These are phyloP conservation scores for Fistularia commersonii DNA, from an alignment of 2,797 vertebrate species.

Conservation along the genomic window DNA sequence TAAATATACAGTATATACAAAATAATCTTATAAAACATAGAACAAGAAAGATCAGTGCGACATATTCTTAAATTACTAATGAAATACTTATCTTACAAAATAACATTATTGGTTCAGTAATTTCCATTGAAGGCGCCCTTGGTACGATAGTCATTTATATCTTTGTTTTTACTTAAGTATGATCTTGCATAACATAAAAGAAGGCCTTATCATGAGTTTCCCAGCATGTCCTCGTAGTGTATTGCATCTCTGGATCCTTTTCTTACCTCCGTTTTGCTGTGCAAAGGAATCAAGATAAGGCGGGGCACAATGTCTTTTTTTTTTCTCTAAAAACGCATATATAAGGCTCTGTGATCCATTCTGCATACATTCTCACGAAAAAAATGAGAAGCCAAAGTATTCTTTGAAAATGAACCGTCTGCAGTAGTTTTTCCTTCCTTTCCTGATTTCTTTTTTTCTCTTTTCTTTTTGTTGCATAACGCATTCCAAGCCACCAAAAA, in stretches of 20 bases:
- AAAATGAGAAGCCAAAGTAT: constrained; percentile 44
- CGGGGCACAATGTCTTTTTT: constrained; percentile 56
- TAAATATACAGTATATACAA: constrained; percentile 94
- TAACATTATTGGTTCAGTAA: constrained; percentile 73
- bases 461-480: constrained; percentile 59
- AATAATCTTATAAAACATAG: constrained; percentile 95
- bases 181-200: constrained; percentile 74
- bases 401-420: constrained; percentile 68
- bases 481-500: constrained; percentile 38
- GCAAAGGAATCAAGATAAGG: constrained; percentile 71
- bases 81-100: constrained; percentile 74
- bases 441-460: constrained; percentile 35
- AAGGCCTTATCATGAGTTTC: constrained; percentile 56
- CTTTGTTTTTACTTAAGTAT: constrained; percentile 60
- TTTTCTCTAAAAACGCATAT: constrained; percentile 25
- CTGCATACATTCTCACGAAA: constrained; percentile 67
- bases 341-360: constrained; percentile 70
- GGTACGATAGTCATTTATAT: constrained; percentile 70
- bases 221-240: constrained; percentile 53
- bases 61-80: constrained; percentile 80
- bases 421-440: constrained; percentile 54
- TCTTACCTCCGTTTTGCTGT: constrained; percentile 47
- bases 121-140: constrained; percentile 71
- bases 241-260: constrained; percentile 56
- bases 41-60: constrained; percentile 90